Evolutionary conservation across 2,113 vertebrate species (phyloP), one percentile per base, ranked within the genome.

Genomic region (Lophura nycthemera): DNA sequence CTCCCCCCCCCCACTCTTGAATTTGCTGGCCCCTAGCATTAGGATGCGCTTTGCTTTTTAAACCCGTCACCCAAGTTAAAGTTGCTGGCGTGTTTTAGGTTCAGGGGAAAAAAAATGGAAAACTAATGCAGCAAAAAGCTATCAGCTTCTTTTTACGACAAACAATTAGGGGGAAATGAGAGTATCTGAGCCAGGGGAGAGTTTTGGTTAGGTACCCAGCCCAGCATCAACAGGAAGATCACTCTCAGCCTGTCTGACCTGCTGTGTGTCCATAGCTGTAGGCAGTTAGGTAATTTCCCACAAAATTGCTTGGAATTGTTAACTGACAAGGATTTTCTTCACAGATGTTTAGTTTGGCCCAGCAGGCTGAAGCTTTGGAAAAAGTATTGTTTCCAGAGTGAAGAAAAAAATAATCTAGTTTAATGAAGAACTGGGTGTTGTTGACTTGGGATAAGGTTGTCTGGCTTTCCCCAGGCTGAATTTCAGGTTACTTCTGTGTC

Each of bases 101-200:
- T 67, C 38, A 43, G 19, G 12, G 70, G 42, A 59, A n/a, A n/a
- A n/a, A n/a, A n/a, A n/a, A n/a, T n/a, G n/a, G n/a, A n/a, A n/a
- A 93, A 32, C 7, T 47, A 45, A 36, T 24, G 20, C 2, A 50
- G 27, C n/a, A n/a, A n/a, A n/a, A n/a, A 77, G 22, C 17, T 36
- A 6, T 8, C 40, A 13, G 10, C 32, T 79, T 69, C 61, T 72
- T 25, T 17, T n/a, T n/a, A n/a, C n/a, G n/a, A n/a, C 27, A 54
- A 54, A 9, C 7, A 75, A 38, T 0, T 0, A 2, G 24, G 34
- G n/a, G n/a, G n/a, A n/a, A 72, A 11, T 13, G 78, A 60, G 27
- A 64, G 30, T n/a, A 64, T 25, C 36, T 75, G 75, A 30, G n/a
- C 0, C 0, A 1, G 5, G 20, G 20, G 73, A n/a, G n/a, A n/a